Conservation (phyloP, 2,888 invertebrate genomes). For the Acrocyrtus sp. region DNA sequence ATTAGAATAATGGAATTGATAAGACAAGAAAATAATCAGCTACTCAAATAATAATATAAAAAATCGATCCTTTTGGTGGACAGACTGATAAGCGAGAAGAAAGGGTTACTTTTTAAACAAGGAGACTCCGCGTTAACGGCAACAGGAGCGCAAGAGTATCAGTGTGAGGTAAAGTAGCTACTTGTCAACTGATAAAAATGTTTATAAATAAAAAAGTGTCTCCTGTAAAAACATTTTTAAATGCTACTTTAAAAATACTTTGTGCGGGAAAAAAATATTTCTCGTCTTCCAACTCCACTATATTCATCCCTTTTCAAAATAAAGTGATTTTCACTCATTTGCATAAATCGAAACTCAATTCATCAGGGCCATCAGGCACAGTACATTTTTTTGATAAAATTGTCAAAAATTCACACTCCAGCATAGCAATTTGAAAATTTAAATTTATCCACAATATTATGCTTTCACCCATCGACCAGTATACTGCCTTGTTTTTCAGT, state of each 20-base stretch:
- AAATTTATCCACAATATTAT: not conserved
- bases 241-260: too few species aligned
- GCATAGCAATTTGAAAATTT: too few species aligned
- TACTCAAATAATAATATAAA: not conserved
- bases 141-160: not conserved
- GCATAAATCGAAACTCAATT: too few species aligned
- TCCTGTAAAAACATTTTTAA: too few species aligned
- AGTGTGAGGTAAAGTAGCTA: slow-evolving; percentile 12
- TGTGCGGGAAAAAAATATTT: too few species aligned
- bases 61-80: not conserved
- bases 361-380: too few species aligned
- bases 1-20: slow-evolving; percentile 48
- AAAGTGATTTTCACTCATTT: too few species aligned
- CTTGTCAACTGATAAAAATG: slow-evolving; percentile 4
- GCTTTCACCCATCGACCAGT: not conserved
- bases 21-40: slow-evolving; percentile 28
- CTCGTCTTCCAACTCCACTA: too few species aligned
- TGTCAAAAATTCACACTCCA: not conserved
- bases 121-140: not conserved
- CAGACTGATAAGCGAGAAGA: not conserved
- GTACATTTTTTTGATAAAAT: slow-evolving; percentile 1
- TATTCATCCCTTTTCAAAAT: too few species aligned
- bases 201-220: too few species aligned
- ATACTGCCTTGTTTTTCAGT: not conserved
- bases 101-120: not conserved